Evolutionary conservation across 2,113 vertebrate species (phyloP).

Genomic region (Sander vitreus): DNA sequence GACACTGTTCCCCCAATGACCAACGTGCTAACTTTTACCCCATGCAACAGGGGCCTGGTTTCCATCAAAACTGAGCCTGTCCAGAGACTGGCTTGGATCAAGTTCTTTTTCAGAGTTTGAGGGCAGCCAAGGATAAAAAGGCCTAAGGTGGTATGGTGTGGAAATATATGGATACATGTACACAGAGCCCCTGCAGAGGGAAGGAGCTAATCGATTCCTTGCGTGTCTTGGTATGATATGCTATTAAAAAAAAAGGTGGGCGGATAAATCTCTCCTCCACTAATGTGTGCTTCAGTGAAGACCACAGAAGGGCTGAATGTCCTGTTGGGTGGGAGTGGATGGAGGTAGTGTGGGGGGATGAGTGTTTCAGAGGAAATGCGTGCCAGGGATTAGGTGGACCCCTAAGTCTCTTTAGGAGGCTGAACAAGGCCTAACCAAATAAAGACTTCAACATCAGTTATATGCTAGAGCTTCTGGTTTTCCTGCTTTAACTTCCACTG

Average conservation of each 20-base stretch:
- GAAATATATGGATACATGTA: constrained; percentile 46
- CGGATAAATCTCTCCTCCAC: constrained; percentile 44
- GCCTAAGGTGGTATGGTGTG: constrained; percentile 44
- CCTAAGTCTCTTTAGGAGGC: constrained; percentile 55
- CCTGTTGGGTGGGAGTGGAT: neutral
- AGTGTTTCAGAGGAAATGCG: constrained; percentile 44
- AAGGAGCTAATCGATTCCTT: constrained; percentile 55
- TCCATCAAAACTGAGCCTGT: constrained; percentile 63
- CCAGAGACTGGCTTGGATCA: constrained; percentile 59
- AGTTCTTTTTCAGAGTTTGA: constrained; percentile 42
- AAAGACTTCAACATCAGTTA: constrained; percentile 55
- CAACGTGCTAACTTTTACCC: constrained; percentile 68
- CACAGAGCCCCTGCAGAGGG: constrained; percentile 32
- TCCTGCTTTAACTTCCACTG: constrained; percentile 18
- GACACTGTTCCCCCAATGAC: constrained; percentile 49
- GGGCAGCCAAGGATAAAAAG: constrained; percentile 55
- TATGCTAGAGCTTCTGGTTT: constrained; percentile 47
- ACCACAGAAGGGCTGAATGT: constrained; percentile 53
- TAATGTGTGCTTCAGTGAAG: constrained; percentile 47
- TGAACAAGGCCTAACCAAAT: constrained; percentile 63
- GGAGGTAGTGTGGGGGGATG: neutral
- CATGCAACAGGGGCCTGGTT: constrained; percentile 54
- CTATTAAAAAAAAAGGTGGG: constrained; percentile 53
- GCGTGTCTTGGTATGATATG: constrained; percentile 52
- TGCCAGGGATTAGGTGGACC: constrained; percentile 49